Evolutionary conservation across 2,797 vertebrate genomes (phyloP).

Genomic region (Chelidonichthys spinosus): DNA sequence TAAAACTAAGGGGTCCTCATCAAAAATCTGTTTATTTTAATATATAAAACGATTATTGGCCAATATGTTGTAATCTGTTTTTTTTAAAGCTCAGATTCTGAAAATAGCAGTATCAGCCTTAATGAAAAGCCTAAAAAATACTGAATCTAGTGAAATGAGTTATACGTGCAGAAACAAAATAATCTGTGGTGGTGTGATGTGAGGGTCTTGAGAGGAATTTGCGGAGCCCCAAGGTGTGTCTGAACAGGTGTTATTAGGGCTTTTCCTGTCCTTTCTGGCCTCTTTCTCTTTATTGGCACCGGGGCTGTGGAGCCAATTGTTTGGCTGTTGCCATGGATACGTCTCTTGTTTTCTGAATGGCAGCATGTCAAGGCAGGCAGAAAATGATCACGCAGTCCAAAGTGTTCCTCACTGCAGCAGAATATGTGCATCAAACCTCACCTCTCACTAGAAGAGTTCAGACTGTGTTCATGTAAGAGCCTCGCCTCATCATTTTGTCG

Average conservation of each 20-base stretch:
- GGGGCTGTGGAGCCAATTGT: slow-evolving; percentile 64
- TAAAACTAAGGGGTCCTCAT: no score
- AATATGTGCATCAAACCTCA: slow-evolving; percentile 36
- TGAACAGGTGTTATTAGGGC: slow-evolving; percentile 77
- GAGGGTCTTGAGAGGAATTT: slow-evolving; percentile 63
- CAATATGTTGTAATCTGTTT: no score
- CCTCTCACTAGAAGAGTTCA: slow-evolving; percentile 29
- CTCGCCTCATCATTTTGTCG: not conserved
- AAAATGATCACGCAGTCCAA: slow-evolving; percentile 61
- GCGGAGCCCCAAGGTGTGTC: slow-evolving; percentile 70
- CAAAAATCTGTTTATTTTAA: no score
- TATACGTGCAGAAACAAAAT: slow-evolving; percentile 34
- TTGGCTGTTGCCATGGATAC: slow-evolving; percentile 77
- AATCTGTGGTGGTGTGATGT: slow-evolving; percentile 51
- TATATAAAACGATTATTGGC: no score
- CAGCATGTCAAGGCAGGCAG: slow-evolving; percentile 77
- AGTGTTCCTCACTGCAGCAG: slow-evolving; percentile 48
- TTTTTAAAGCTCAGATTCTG: no score
- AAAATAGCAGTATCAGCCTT: no score
- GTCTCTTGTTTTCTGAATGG: slow-evolving; percentile 75
- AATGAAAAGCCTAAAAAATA: no score
- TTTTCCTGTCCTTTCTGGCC: slow-evolving; percentile 70
- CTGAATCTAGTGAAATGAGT: no score
- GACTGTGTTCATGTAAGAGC: slow-evolving; percentile 4
- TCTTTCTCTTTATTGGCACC: slow-evolving; percentile 66